phyloP scores from a whole-genome alignment of 2,888 invertebrate genomes.

The Lumbricus terrestris region DNA sequence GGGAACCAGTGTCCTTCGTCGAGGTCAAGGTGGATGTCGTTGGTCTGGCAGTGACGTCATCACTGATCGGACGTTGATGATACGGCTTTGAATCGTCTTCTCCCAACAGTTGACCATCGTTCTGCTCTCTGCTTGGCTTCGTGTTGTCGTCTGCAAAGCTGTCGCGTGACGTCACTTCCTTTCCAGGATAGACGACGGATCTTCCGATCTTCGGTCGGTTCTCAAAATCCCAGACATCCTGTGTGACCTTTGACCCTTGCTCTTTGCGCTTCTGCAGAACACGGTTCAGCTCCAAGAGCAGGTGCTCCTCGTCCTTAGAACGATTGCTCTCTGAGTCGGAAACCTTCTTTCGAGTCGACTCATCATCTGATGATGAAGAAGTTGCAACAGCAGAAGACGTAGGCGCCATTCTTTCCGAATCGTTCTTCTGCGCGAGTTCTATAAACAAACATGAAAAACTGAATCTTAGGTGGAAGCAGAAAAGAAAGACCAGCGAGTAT shows the following conservation, averaged over 20 bases:
- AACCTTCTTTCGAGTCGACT: not conserved
- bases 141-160: not conserved
- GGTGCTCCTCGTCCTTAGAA: not conserved
- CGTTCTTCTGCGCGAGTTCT: not conserved
- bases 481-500: not conserved
- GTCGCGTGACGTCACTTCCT: not conserved
- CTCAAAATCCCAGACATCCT: conserved; percentile 6
- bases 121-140: too few relatives aligned
- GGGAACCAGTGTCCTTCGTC: not conserved
- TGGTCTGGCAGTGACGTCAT: not conserved
- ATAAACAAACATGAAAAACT: not conserved
- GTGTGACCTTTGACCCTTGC: not conserved
- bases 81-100: not conserved
- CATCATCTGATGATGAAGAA: not conserved
- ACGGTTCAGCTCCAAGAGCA: not conserved
- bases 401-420: not conserved
- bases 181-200: not conserved
- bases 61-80: not conserved
- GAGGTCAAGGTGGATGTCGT: not conserved
- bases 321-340: not conserved
- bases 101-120: not conserved
- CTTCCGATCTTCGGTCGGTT: not conserved
- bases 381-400: not conserved
- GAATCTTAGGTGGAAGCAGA: not conserved
- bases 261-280: not conserved